phyloP scores from a whole-genome alignment of 1,140 invertebrate species.

The Pinna nobilis region DNA sequence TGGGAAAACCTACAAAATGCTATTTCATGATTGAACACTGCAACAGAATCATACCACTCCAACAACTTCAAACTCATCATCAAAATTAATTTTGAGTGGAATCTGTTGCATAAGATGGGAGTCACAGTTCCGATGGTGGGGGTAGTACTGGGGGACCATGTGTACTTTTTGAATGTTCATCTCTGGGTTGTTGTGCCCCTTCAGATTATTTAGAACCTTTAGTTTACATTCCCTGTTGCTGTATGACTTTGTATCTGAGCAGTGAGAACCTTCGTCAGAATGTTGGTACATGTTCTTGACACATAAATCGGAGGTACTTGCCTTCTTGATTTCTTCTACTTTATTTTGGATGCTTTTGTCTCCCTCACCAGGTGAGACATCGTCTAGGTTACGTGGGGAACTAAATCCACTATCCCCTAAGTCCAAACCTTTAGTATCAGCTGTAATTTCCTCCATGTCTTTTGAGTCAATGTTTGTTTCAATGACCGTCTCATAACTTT shows the following conservation, averaged over 20 bases:
- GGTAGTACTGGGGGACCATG: background rate
- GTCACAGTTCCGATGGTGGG: slow-evolving; percentile 7
- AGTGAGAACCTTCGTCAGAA: slow-evolving; percentile 12
- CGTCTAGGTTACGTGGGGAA: slow-evolving; percentile 27
- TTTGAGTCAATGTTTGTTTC: slow-evolving; percentile 9
- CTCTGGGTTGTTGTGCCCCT: slow-evolving; percentile 32
- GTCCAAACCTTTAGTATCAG: slow-evolving; percentile 30
- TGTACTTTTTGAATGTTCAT: background rate
- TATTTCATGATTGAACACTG: no score
- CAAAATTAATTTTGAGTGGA: slow-evolving; percentile 17
- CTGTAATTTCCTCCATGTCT: slow-evolving; percentile 29
- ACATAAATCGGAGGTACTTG: slow-evolving; percentile 12
- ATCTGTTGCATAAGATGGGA: slow-evolving; percentile 7
- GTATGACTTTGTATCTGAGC: background rate
- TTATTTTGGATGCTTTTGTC: slow-evolving; percentile 29
- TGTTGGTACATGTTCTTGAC: slow-evolving; percentile 18
- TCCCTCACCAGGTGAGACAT: slow-evolving; percentile 2
- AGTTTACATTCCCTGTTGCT: slow-evolving; percentile 7
- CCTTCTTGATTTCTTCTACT: slow-evolving; percentile 18
- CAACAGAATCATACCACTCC: no score
- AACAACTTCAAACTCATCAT: slow-evolving; percentile 36
- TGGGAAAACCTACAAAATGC: no score
- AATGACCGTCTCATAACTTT: slow-evolving; percentile 47
- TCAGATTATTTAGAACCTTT: slow-evolving; percentile 37
- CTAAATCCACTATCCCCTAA: slow-evolving; percentile 41